phyloP scores from a whole-genome alignment of 1,140 invertebrate genomes.

The Caenorhabditis latens region DNA sequence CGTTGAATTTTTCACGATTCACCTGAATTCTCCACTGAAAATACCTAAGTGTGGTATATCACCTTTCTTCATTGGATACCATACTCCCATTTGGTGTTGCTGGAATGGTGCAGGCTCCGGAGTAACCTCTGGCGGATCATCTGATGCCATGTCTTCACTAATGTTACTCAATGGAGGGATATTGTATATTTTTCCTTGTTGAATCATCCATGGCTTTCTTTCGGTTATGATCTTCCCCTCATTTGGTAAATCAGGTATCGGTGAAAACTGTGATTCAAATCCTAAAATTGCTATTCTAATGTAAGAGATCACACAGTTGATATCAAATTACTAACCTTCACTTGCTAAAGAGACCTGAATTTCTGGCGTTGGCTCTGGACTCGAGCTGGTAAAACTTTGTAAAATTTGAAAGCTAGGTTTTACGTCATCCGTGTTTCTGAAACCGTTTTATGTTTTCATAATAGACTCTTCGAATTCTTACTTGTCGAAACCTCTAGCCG shows the following conservation, averaged over 20 bases:
- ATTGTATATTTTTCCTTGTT: conserved; percentile 29
- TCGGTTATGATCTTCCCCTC: background rate
- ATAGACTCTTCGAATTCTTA: background rate
- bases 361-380: background rate
- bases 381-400: background rate
- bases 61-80: conserved; percentile 44
- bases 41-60: conserved; percentile 29
- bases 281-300: too few relatives aligned
- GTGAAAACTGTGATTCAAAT: background rate
- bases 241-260: background rate
- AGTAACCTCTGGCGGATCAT: conserved; percentile 20
- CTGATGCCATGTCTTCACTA: conserved; percentile 35
- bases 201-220: conserved; percentile 42
- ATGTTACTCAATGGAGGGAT: conserved; percentile 1
- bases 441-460: background rate
- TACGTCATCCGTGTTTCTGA: background rate
- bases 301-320: too few relatives aligned
- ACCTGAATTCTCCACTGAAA: conserved; percentile 45
- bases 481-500: conserved; percentile 13
- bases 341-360: background rate
- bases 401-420: conserved; percentile 29
- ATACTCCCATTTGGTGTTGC: conserved; percentile 12
- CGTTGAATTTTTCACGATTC: background rate
- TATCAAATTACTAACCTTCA: background rate
- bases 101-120: conserved; percentile 21